Base-by-base conservation (phyloP, 2,888 invertebrate species). In the Scaptomyza flava region DNA sequence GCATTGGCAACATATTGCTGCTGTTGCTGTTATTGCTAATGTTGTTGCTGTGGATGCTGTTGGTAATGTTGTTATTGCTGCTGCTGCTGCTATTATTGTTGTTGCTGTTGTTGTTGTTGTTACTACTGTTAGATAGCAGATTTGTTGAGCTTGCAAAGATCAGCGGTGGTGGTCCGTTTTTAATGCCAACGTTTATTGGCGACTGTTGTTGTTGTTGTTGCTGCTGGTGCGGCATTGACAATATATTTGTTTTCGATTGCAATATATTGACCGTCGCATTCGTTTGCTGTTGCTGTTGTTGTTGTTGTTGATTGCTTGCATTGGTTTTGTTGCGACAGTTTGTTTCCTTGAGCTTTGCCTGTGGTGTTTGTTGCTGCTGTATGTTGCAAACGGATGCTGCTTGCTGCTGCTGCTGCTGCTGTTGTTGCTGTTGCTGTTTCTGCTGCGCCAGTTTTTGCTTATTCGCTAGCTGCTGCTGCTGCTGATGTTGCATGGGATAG, bases 401-500 rank as follows among this genome's bases (percentile, higher is more conserved):
- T 75, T 41, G 41, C 17, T 41, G 41, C 38, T 38, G 38, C 38
- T 68, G 65, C 3, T 71, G 76, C 33, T 74, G 75, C 12, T 83
- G 23, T 23, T 23, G 23, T 3, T 23, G 23, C 3, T 23, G 84
- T 11, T 81, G 79, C 30, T 81, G 79, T n/a, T 81, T 67, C 38
- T 78, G 76, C 27, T 66, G 68, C 12, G 67, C 62, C 38, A 41
- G 43, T 59, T 70, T 72, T 68, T 47, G 70, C 47, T 57, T 79
- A 51, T 59, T 75, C 23, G 65, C 36, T 36, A 72, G 47, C 14
- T 77, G 64, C 48, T 74, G 78, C 33, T 63, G 76, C 47, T 89
- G 88, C 47, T 90, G 90, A 66, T 91, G 90, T 53, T 91, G 91
- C 89, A 91, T 90, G 3, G 91, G 91, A 79, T 91, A 91, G 12